Evolutionary conservation across 2,113 vertebrate species (phyloP).

Genomic region (Arizona elegans): DNA sequence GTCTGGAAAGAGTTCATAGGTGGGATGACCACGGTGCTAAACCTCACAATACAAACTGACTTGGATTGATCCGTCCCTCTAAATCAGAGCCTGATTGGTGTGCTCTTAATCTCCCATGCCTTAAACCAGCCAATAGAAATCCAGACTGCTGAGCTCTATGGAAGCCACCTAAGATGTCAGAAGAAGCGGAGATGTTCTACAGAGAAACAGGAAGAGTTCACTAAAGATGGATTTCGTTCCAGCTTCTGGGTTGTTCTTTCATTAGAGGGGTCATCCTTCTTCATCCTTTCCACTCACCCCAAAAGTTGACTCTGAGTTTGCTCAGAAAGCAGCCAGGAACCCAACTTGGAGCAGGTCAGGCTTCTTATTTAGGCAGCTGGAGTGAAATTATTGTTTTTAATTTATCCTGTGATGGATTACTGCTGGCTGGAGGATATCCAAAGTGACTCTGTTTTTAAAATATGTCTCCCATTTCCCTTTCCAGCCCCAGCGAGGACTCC

Average conservation of each 20-base stretch:
- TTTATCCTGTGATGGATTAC: constrained; percentile 33
- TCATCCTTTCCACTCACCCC: background rate
- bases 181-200: background rate
- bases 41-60: background rate
- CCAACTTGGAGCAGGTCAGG: constrained; percentile 3
- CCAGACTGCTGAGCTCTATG: background rate
- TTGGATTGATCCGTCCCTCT: background rate
- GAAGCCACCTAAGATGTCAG: background rate
- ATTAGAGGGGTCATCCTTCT: background rate
- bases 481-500: background rate
- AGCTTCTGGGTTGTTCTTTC: background rate
- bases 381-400: constrained; percentile 25
- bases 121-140: background rate
- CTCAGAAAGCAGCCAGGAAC: constrained; percentile 36
- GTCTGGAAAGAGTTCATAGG: background rate
- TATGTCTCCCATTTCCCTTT: constrained; percentile 57
- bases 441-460: constrained; percentile 67
- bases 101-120: background rate
- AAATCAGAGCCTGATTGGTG: background rate
- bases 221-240: no score
- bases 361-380: constrained; percentile 35
- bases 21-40: background rate
- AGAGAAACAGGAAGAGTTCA: no score
- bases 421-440: constrained; percentile 51
- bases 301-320: background rate